Conservation (phyloP, 2,113 vertebrate species). For the Lanius ludovicianus region DNA sequence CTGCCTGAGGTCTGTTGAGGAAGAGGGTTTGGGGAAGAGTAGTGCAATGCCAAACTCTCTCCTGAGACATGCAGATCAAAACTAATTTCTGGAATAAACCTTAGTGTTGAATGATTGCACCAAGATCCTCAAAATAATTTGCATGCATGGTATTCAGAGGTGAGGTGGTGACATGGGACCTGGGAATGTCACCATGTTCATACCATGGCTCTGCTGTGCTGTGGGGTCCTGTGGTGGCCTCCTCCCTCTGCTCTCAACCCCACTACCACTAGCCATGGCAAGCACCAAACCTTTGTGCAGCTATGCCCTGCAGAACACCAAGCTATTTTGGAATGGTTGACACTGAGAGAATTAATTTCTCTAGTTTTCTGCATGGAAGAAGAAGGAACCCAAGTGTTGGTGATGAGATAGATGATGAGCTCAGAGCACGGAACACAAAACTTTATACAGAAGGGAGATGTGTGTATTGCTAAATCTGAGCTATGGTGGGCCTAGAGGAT, state of each 20-base stretch:
- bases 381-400: background rate
- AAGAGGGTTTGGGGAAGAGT: background rate
- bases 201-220: accelerated
- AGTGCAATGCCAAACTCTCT: background rate
- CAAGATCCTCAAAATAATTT: background rate
- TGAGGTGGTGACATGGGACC: background rate
- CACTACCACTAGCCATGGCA: background rate
- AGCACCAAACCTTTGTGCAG: background rate
- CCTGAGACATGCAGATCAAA: background rate
- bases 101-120: background rate
- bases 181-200: accelerated
- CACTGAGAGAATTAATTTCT: background rate
- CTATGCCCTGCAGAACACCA: too few relatives aligned
- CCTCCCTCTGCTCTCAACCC: background rate
- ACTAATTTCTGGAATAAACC: background rate
- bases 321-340: background rate
- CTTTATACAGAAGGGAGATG: background rate
- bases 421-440: background rate
- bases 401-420: background rate
- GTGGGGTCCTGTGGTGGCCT: accelerated
- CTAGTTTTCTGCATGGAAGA: background rate
- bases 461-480: background rate
- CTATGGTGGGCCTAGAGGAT: background rate
- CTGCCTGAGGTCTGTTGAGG: background rate
- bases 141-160: background rate